phyloP scores from a whole-genome alignment of 2,797 vertebrate species.

The Channa striata region DNA sequence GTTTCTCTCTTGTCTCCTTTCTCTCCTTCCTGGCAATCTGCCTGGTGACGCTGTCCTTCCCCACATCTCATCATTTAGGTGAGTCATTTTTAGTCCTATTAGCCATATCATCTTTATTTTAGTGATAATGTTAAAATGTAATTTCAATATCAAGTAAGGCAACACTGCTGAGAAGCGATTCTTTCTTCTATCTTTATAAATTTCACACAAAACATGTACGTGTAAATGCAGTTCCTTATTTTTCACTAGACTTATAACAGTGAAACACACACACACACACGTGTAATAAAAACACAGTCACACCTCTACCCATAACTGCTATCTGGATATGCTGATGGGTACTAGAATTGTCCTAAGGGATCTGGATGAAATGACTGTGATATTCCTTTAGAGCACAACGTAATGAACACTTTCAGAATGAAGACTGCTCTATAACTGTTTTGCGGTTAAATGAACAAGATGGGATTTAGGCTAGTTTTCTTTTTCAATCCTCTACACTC shows the following conservation, averaged over 20 bases:
- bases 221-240: constrained; percentile 23
- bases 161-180: neutral
- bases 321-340: constrained; percentile 46
- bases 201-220: neutral
- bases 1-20: constrained; percentile 45
- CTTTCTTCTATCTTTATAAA: neutral
- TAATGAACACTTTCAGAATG: constrained; percentile 62
- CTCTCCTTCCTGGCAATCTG: constrained; percentile 22
- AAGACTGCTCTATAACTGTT: constrained; percentile 48
- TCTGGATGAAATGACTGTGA: constrained; percentile 71
- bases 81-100: constrained; percentile 62
- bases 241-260: constrained; percentile 3
- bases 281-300: constrained; percentile 24
- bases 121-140: constrained; percentile 14
- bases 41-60: constrained; percentile 31
- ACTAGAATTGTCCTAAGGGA: constrained; percentile 40
- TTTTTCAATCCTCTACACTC: constrained; percentile 14
- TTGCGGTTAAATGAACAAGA: constrained; percentile 51
- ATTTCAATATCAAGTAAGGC: neutral
- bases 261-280: constrained; percentile 30
- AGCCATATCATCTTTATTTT: constrained; percentile 20
- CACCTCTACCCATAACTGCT: constrained; percentile 51
- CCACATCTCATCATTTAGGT: constrained; percentile 70
- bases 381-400: constrained; percentile 58
- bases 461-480: constrained; percentile 22